Conservation (phyloP, 2,113 vertebrate species). For the Oxyura jamaicensis region DNA sequence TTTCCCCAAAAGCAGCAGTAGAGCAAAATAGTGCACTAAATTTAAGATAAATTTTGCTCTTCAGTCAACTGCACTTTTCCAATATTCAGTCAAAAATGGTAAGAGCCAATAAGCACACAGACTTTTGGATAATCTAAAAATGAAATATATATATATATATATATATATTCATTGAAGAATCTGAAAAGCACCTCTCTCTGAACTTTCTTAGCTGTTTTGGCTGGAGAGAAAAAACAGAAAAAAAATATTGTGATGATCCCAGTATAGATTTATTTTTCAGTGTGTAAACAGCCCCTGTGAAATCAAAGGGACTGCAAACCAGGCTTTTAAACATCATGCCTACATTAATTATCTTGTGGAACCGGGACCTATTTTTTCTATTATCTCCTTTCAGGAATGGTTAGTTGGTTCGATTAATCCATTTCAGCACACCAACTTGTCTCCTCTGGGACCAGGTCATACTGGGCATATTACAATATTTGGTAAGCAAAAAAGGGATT, state of each 20-base stretch:
- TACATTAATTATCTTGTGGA: neutral
- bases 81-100: neutral
- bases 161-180: neutral
- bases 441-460: neutral
- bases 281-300: conserved; percentile 1
- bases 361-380: conserved; percentile 10
- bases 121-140: neutral
- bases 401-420: neutral
- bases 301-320: conserved; percentile 15
- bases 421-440: neutral
- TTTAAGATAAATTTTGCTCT: neutral
- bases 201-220: neutral
- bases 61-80: neutral
- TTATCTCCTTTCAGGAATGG: neutral
- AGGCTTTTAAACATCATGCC: conserved; percentile 17
- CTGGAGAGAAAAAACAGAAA: neutral
- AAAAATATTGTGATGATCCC: neutral
- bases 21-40: neutral
- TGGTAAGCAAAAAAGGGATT: neutral
- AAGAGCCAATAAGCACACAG: neutral
- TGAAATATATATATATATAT: neutral
- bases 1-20: neutral
- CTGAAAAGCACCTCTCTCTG: neutral
- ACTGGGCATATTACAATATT: neutral
- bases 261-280: neutral